These are phyloP conservation scores for Onychomys arenicola DNA, from an alignment of 2,797 vertebrate genomes.

Conservation along the genomic window DNA sequence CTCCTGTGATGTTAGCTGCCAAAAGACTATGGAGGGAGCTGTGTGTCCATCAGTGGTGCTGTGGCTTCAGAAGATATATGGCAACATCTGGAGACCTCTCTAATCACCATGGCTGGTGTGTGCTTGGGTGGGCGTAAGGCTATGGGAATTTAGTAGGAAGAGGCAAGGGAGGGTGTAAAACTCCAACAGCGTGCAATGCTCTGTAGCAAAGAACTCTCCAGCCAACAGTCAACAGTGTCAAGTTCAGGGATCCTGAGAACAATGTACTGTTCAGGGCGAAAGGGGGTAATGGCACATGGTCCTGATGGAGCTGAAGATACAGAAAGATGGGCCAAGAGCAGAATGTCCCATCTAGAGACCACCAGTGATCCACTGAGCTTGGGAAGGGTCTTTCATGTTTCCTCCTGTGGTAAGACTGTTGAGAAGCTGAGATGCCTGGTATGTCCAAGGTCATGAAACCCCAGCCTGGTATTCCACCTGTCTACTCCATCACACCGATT, in stretches of 20 bases:
- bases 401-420: not conserved
- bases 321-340: not conserved
- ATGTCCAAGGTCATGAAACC: not conserved
- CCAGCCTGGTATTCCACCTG: not conserved
- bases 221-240: not conserved
- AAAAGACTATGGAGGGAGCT: not conserved
- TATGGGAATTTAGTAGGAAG: not conserved
- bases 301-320: not conserved
- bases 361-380: not conserved
- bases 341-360: not conserved
- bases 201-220: not conserved
- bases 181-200: not conserved
- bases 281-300: not conserved
- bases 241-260: not conserved
- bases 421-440: not conserved
- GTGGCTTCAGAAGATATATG: not conserved
- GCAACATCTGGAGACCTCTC: not conserved
- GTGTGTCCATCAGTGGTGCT: not conserved
- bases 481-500: not conserved
- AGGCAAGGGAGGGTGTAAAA: not conserved
- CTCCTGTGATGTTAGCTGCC: not conserved
- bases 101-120: not conserved
- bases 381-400: not conserved
- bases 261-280: not conserved
- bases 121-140: accelerated